Base-by-base conservation (phyloP, 2,888 invertebrate genomes). In the Notocelia uddmanniana region DNA sequence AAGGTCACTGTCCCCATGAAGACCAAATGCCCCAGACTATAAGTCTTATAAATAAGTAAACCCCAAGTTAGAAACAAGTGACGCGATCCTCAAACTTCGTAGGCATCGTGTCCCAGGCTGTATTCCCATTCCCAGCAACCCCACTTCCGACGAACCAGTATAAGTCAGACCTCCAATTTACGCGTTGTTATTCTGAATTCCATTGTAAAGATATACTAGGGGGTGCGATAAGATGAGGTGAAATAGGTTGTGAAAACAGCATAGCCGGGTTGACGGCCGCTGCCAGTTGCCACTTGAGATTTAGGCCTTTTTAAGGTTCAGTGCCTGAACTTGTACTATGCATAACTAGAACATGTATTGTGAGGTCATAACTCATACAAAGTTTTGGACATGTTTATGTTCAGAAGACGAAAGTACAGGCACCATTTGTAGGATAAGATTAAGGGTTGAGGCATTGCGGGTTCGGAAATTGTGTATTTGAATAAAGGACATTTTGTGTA, bases 321-420 rank as follows among this genome's bases (percentile, higher is more conserved):
- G 21, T 48, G 45, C 15, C 23, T 55, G 13, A 41, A 66, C 52
- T n/a, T 15, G n/a, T 45, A 41, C 15, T 34, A 21, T 41, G 21
- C 18, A 48, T 45, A 48, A 31, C 31, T 31, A 31, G 31, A 31
- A 31, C n/a, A 50, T 34, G 52, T 15, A 13, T 50, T 23, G 57
- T 48, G 19, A 21, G 48, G 52, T 68, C 68, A 68, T 59, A 59
- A 59, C 52, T 68, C 68, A 68, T 68, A 58, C 50, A 19, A 68
- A 68, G 68, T 68, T 67, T 67, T 18, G 15, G 57, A 45, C 55
- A 66, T 45, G 60, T 60, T 26, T 18, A n/a, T 18, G 45, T 8
- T n/a, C 13, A 57, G 19, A 10, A 45, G 45, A 45, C 13, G 45
- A n/a, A 13, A 45, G n/a, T 45, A 45, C 52, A 10, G 52, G 19